Evolutionary conservation across 2,113 vertebrate species (phyloP).

Genomic region (Emydura subglobosa): DNA sequence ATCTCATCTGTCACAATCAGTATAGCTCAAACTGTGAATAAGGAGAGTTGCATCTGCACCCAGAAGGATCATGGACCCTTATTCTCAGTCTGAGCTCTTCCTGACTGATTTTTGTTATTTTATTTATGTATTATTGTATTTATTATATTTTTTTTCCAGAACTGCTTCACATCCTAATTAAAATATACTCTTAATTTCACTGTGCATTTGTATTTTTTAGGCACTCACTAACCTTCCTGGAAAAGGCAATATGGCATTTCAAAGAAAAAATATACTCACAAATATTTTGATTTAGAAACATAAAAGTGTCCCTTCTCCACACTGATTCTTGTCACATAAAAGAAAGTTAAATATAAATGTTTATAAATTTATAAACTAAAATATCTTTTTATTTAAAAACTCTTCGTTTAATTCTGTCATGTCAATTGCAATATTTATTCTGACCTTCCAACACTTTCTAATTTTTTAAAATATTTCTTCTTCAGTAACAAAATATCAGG

Average conservation of each 20-base stretch:
- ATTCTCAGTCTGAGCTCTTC: neutral
- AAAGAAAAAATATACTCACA: constrained; percentile 14
- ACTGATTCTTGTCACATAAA: constrained; percentile 26
- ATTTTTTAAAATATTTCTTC: neutral
- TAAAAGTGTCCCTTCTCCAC: constrained; percentile 18
- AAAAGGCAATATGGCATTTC: constrained; percentile 56
- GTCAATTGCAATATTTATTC: neutral
- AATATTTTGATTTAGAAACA: constrained; percentile 47
- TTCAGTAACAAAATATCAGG: neutral
- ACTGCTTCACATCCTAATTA: neutral
- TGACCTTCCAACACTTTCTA: neutral
- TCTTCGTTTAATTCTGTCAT: neutral
- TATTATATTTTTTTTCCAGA: neutral
- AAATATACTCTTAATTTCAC: neutral
- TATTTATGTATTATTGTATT: too few species aligned
- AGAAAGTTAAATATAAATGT: neutral
- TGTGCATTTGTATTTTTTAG: neutral
- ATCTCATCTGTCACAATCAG: neutral
- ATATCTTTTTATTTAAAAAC: neutral
- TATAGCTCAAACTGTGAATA: neutral
- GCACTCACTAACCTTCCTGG: neutral
- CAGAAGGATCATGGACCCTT: neutral
- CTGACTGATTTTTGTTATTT: neutral
- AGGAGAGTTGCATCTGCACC: neutral
- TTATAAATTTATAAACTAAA: neutral